phyloP scores from a whole-genome alignment of 1,140 invertebrate species.

The Magallana gigas region DNA sequence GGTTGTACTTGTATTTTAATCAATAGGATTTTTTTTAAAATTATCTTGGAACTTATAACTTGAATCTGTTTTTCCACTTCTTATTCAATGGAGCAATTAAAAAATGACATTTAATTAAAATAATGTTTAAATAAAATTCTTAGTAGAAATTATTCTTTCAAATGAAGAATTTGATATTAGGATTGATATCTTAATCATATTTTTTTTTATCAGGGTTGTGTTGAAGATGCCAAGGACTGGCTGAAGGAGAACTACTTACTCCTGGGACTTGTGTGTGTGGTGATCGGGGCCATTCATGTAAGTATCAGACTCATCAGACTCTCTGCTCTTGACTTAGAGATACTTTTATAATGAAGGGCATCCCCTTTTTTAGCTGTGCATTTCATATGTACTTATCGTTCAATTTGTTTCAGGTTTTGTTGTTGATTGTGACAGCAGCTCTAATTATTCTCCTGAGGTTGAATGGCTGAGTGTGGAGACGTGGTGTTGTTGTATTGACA shows the following conservation, averaged over 20 bases:
- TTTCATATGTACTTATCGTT: background rate
- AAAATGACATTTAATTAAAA: no score
- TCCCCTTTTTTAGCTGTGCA: no score
- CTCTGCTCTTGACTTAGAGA: background rate
- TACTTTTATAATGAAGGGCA: no score
- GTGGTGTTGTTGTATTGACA: no score
- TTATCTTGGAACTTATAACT: no score
- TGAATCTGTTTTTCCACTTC: no score
- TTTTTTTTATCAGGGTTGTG: conserved; percentile 48
- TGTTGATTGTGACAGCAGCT: background rate
- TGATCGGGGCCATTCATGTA: conserved; percentile 52
- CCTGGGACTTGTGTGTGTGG: conserved; percentile 42
- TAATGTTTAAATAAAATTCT: no score
- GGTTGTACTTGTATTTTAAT: no score
- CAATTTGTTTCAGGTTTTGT: conserved; percentile 9
- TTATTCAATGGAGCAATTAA: no score
- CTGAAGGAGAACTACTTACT: conserved; percentile 50
- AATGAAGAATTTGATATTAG: no score
- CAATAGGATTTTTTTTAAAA: no score
- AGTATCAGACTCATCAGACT: background rate
- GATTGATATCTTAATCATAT: no score
- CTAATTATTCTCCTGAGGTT: background rate
- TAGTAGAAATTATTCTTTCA: background rate
- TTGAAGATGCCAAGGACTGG: conserved; percentile 54
- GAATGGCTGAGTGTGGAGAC: background rate